A percentile compares a stretch with the other conserved stretches of the same genome.
Evolutionary conservation across 2,888 invertebrate genomes (phyloP).

Genomic region (Drosophila paranaensis): DNA sequence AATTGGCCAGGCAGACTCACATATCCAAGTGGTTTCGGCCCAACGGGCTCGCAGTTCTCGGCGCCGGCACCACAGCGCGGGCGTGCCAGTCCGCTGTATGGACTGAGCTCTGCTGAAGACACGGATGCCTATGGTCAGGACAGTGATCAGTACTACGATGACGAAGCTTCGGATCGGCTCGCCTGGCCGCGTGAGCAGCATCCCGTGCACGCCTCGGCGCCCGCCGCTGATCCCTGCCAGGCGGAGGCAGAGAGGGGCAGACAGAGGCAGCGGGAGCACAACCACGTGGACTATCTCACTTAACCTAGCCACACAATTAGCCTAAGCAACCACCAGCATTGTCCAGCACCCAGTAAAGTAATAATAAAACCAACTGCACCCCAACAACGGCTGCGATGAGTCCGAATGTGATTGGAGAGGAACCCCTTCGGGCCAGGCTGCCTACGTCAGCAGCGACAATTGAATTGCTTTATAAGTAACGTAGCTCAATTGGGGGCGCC

Average conservation of each 20-base stretch:
- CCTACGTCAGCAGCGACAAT: slow-evolving; percentile 42
- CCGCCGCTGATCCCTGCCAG: slow-evolving; percentile 62
- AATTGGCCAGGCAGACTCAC: slow-evolving; percentile 24
- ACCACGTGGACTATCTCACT: slow-evolving; percentile 41
- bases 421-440: background rate
- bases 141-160: slow-evolving; percentile 49
- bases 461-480: slow-evolving; percentile 48
- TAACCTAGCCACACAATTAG: slow-evolving; percentile 54
- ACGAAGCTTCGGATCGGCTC: slow-evolving; percentile 16
- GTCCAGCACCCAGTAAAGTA: slow-evolving; percentile 53
- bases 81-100: slow-evolving; percentile 12
- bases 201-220: background rate
- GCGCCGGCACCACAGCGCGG: background rate
- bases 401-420: slow-evolving; percentile 8
- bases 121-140: slow-evolving; percentile 37
- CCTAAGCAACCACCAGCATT: slow-evolving; percentile 10
- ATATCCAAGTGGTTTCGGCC: background rate
- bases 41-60: background rate
- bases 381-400: slow-evolving; percentile 3
- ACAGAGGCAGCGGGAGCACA: background rate
- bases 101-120: slow-evolving; percentile 37
- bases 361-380: slow-evolving; percentile 56
- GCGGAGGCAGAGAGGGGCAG: slow-evolving; percentile 22
- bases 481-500: background rate
- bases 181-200: slow-evolving; percentile 35